Evolutionary conservation across 2,888 invertebrate species (phyloP), one percentile per base, ranked within the genome.

Genomic region (Euplagia quadripunctaria): DNA sequence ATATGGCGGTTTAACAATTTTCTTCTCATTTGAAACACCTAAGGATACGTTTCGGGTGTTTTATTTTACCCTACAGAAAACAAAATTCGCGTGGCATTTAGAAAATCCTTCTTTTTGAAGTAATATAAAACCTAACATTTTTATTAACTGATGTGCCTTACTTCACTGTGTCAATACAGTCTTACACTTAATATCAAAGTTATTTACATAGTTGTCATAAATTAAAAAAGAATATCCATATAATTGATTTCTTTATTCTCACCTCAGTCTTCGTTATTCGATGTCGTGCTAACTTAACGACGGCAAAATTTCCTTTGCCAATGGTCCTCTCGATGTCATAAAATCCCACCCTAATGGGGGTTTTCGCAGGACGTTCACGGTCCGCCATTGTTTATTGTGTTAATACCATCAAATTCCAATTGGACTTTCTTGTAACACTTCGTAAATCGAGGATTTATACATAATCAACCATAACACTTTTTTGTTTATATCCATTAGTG

Each of bases 261-360:
- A 99, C 99, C 98, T 99, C 99, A 91, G 99, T 99, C 97, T 99
- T 99, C 87, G 99, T 99, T 93, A 99, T 98, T 93, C 99, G 98
- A 97, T 99, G 99, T 92, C 98, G 97, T 86, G 99, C 99, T 92
- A 99, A 96, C 96, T 99, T 99, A 87, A 99, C 99, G 87, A 99
- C 99, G 85, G 99, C 99, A 96, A 99, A 99, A 96, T 99, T 99
- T 72, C 99, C 99, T 95, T 99, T 99, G 88, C 99, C 99, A 90
- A 99, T 99, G 88, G 99, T 99, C 90, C 98, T 97, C 95, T 99
- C 99, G 93, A 99, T 99, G 95, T 99, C 99, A 96, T 99, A 99
- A 96, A 99, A 99, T 86, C 99, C 99, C 90, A 99, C 99, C 89
- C 98, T 97, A 90, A 98, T 98, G 86, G 98, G 97, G 87, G 97